Evolutionary conservation across 2,797 vertebrate genomes (phyloP).

Genomic region (Karalla daura): DNA sequence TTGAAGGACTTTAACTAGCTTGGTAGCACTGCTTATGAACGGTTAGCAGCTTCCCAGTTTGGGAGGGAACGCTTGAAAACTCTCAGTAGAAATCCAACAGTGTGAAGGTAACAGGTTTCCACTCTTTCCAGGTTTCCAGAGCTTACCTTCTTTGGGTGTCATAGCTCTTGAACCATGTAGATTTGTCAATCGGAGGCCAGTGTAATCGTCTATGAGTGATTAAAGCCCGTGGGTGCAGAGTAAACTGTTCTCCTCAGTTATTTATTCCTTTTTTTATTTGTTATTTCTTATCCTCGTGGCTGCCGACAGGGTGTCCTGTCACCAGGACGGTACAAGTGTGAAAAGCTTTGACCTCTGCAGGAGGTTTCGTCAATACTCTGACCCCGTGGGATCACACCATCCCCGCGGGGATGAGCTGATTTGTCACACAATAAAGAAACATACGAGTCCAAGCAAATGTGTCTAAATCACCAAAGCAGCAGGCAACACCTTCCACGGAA

Average conservation of each 20-base stretch:
- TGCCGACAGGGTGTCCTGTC: slow-evolving; percentile 6
- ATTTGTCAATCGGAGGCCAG: too few species aligned
- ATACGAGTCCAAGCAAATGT: slow-evolving; percentile 16
- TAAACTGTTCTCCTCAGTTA: background rate
- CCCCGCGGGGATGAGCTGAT: slow-evolving; percentile 37
- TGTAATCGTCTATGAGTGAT: too few species aligned
- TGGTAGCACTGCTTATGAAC: too few species aligned
- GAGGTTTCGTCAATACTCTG: slow-evolving; percentile 50
- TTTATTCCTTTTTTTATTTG: background rate
- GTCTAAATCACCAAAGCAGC: slow-evolving; percentile 41
- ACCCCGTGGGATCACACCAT: slow-evolving; percentile 33
- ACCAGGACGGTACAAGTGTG: slow-evolving; percentile 2
- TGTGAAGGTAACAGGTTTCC: too few species aligned
- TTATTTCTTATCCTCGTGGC: background rate
- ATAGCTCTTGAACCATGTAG: too few species aligned
- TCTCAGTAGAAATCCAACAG: too few species aligned
- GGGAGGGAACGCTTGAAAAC: too few species aligned
- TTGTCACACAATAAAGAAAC: slow-evolving; percentile 35
- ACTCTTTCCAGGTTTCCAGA: too few species aligned
- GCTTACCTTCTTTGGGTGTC: too few species aligned
- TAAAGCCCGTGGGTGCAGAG: background rate
- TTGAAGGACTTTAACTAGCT: too few species aligned
- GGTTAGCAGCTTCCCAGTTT: too few species aligned
- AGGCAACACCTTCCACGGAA: slow-evolving; percentile 30
- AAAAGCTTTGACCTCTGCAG: slow-evolving; percentile 52